Conservation (phyloP, 2,888 invertebrate genomes). For the Dryocosmus kuriphilus region DNA sequence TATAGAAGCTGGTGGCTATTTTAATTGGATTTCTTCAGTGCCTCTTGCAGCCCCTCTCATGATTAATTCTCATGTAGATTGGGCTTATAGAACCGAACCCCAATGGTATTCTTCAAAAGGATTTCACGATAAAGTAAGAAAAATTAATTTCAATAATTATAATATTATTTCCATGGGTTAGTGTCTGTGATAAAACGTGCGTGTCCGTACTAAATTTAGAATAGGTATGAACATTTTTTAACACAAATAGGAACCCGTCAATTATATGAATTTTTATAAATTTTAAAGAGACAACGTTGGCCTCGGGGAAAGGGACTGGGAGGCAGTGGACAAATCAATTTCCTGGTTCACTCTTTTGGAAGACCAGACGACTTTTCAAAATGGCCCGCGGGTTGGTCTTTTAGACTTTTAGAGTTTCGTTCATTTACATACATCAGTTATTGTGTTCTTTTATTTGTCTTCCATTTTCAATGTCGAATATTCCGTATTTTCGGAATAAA, state of each 20-base stretch:
- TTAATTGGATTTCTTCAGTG: conserved; percentile 83
- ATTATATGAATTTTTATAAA: neutral
- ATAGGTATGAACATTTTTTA: neutral
- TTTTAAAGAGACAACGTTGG: conserved; percentile 81
- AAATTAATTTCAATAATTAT: neutral
- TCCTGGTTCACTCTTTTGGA: conserved; percentile 89
- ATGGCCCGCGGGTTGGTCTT: conserved; percentile 88
- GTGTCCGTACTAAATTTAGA: neutral
- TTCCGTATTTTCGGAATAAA: too few species aligned
- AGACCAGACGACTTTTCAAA: conserved; percentile 85
- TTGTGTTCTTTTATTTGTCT: too few species aligned
- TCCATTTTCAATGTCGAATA: too few species aligned
- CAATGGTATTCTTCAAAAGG: conserved; percentile 85
- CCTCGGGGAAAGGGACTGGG: conserved; percentile 90
- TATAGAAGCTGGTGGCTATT: conserved; percentile 85
- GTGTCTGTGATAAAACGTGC: neutral
- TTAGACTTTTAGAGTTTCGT: too few species aligned
- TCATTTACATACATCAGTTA: too few species aligned
- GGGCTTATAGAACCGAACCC: conserved; percentile 83
- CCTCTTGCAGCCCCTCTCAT: conserved; percentile 84
- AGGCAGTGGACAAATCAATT: conserved; percentile 91
- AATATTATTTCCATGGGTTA: neutral
- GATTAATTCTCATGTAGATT: conserved; percentile 84
- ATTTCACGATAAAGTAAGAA: conserved; percentile 80
- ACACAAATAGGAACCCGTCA: neutral